Evolutionary conservation across 2,888 invertebrate genomes (phyloP).

Genomic region (Drosophila fungiperda): DNA sequence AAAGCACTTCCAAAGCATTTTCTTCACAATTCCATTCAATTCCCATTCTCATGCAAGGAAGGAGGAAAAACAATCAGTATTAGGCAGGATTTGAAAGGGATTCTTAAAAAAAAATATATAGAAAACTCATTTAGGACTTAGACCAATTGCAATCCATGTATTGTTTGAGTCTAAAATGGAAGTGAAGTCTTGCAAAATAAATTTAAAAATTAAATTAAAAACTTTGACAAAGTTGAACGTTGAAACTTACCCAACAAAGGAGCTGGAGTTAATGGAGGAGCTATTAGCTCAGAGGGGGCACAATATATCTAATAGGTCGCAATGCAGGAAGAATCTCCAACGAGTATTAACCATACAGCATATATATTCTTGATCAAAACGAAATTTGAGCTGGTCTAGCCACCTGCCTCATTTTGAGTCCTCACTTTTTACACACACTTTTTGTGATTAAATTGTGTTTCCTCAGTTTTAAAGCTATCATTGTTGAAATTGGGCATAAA

Average conservation of each 20-base stretch:
- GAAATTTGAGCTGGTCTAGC: not conserved
- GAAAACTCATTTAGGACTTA: not conserved
- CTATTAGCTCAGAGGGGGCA: too few species aligned
- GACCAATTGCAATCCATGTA: not conserved
- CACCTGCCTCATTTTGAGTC: not conserved
- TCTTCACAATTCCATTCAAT: slow-evolving; percentile 15
- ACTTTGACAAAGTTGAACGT: too few species aligned
- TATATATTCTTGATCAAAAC: not conserved
- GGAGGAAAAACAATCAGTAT: not conserved
- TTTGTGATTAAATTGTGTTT: not conserved
- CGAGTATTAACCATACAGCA: not conserved
- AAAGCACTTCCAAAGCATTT: slow-evolving; percentile 22
- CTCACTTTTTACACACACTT: not conserved
- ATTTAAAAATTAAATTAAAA: not conserved
- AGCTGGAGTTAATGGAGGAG: too few species aligned
- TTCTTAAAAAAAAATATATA: not conserved
- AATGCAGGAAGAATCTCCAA: not conserved
- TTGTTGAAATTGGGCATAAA: not conserved
- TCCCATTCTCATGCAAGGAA: slow-evolving; percentile 1
- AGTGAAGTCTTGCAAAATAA: not conserved
- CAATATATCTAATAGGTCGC: too few species aligned
- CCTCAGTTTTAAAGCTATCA: not conserved
- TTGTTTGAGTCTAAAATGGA: not conserved
- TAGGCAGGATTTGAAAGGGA: not conserved
- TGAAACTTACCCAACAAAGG: too few species aligned